Conservation (phyloP, 2,797 vertebrate genomes). For the Pangasius mekongensis region DNA sequence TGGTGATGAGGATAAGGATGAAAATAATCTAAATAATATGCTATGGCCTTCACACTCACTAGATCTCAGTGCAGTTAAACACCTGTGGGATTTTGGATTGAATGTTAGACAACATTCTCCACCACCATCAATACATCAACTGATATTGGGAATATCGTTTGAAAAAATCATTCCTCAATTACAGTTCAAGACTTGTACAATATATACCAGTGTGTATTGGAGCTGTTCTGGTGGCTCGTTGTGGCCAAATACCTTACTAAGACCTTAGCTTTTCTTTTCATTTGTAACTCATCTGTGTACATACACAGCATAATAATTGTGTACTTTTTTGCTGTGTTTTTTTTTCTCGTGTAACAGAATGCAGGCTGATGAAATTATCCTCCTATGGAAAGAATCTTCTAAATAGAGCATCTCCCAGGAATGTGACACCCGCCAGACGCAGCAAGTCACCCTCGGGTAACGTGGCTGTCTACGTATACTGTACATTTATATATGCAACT, state of each 20-base stretch:
- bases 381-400: constrained; percentile 48
- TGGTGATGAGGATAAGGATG: not conserved
- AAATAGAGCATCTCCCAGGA: constrained; percentile 51
- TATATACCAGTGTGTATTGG: not conserved
- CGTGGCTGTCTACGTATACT: not conserved
- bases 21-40: not conserved
- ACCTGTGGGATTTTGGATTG: not conserved
- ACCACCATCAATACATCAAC: not conserved
- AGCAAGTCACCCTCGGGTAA: constrained; percentile 62
- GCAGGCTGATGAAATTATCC: constrained; percentile 47
- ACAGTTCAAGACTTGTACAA: not conserved
- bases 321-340: not conserved
- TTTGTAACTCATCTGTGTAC: not conserved
- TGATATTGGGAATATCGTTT: too few relatives aligned
- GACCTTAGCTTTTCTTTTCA: not conserved
- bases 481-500: constrained; percentile 1
- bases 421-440: constrained; percentile 33
- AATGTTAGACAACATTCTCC: not conserved
- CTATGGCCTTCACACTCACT: not conserved
- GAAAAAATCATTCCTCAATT: not conserved
- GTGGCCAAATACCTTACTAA: not conserved
- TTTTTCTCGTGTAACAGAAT: constrained; percentile 46
- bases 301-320: not conserved
- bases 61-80: not conserved
- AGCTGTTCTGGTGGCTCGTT: not conserved